A percentile compares a stretch with the other conserved stretches of the same genome.
Evolutionary conservation across 2,888 invertebrate species (phyloP).

Genomic region (Timema cristinae): DNA sequence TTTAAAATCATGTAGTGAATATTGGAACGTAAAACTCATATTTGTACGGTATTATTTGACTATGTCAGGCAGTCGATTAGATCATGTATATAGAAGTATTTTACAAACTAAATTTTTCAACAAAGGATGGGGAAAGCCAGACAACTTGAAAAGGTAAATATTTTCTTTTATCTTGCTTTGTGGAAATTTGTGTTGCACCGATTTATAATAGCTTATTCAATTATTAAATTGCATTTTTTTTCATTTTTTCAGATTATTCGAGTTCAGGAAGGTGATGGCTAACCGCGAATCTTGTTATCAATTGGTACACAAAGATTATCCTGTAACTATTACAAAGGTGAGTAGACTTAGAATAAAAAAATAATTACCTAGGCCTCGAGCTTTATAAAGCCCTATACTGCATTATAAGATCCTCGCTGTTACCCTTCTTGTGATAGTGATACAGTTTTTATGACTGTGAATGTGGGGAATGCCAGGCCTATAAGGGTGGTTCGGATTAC

Average conservation of each 20-base stretch:
- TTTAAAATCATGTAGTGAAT: too few species aligned
- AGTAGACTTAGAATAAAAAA: too few species aligned
- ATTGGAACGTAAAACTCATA: too few species aligned
- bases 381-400: too few species aligned
- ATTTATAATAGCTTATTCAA: conserved; percentile 3
- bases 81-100: conserved; percentile 79
- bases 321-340: conserved; percentile 83
- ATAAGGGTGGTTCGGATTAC: too few species aligned
- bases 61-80: conserved; percentile 50
- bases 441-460: too few species aligned
- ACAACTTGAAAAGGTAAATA: conserved; percentile 75
- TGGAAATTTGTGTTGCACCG: not conserved
- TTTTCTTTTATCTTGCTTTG: conserved; percentile 16
- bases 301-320: conserved; percentile 76
- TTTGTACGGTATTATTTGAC: too few species aligned
- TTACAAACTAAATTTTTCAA: conserved; percentile 88
- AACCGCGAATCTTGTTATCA: conserved; percentile 77
- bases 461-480: too few species aligned
- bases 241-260: conserved; percentile 71
- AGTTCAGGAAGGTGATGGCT: conserved; percentile 83
- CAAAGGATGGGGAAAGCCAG: conserved; percentile 95
- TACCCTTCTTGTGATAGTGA: too few species aligned
- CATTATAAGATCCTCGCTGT: too few species aligned
- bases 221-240: not conserved
- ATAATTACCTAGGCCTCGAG: too few species aligned